Evolutionary conservation across 2,888 invertebrate species (phyloP).

Genomic region (Sphinx pinastri): DNA sequence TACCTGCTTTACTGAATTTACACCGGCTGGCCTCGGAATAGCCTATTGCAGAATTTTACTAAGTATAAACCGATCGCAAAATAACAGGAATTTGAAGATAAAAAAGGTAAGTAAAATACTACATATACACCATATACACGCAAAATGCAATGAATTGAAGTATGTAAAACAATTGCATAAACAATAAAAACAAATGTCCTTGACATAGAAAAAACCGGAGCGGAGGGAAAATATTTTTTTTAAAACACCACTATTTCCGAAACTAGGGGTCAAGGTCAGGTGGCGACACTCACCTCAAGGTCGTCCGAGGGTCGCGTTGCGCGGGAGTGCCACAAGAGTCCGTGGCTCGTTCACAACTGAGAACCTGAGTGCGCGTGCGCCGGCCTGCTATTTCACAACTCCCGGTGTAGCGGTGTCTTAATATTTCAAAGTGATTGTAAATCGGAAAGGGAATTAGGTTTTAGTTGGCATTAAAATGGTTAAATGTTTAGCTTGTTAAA

Average conservation of each 20-base stretch:
- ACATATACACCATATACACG: background rate
- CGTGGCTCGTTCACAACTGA: conserved; percentile 73
- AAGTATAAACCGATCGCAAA: too few species aligned
- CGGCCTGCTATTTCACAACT: conserved; percentile 67
- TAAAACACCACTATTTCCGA: conserved; percentile 19
- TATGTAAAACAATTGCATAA: background rate
- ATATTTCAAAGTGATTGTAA: conserved; percentile 66
- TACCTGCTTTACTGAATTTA: too few species aligned
- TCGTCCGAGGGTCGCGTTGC: conserved; percentile 59
- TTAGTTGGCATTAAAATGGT: conserved; percentile 20
- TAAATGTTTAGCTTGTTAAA: background rate
- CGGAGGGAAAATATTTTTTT: conserved; percentile 14
- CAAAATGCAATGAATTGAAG: conserved; percentile 6
- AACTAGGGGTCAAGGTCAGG: conserved; percentile 63
- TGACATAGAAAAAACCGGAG: conserved; percentile 21
- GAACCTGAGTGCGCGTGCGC: conserved; percentile 51
- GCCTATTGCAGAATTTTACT: too few species aligned
- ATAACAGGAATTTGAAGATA: too few species aligned
- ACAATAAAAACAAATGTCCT: conserved; percentile 14
- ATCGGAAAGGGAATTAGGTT: conserved; percentile 58
- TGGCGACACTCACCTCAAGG: conserved; percentile 73
- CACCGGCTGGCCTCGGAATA: too few species aligned
- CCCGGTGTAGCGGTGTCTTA: conserved; percentile 67
- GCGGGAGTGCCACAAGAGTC: conserved; percentile 67
- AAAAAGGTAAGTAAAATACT: background rate